Conservation (phyloP, 2,888 invertebrate genomes). For the Drosophila merina region DNA sequence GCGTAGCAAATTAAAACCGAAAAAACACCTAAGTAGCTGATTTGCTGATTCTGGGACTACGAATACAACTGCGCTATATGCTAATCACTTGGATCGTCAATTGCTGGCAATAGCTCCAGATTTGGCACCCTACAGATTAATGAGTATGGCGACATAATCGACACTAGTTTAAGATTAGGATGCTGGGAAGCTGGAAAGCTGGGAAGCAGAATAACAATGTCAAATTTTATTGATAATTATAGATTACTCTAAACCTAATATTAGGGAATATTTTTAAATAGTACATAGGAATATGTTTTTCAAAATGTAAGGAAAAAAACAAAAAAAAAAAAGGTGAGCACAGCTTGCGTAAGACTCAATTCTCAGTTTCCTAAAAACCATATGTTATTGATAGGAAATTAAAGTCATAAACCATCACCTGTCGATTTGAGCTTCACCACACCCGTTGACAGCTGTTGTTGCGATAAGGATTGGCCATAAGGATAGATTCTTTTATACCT, state of each 20-base stretch:
- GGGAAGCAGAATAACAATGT: not conserved
- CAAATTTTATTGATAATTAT: not conserved
- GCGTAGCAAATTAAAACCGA: slow-evolving; percentile 47
- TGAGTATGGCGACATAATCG: not conserved
- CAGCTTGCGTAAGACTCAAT: not conserved
- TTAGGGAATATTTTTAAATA: not conserved
- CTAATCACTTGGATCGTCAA: slow-evolving; percentile 36
- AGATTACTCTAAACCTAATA: not conserved
- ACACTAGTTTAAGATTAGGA: not conserved
- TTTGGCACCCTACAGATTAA: slow-evolving; percentile 23
- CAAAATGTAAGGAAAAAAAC: not conserved
- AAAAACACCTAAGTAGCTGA: slow-evolving; percentile 35
- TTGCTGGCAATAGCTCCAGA: slow-evolving; percentile 27
- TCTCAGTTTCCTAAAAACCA: not conserved
- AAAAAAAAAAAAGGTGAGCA: not conserved
- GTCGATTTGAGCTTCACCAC: not conserved
- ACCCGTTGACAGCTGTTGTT: slow-evolving; percentile 11
- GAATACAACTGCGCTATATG: slow-evolving; percentile 40
- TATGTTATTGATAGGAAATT: slow-evolving; percentile 11
- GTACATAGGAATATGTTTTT: not conserved
- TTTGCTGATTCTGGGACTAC: slow-evolving; percentile 32
- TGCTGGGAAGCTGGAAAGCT: not conserved
- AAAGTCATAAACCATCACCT: slow-evolving; percentile 14
- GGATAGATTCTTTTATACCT: slow-evolving; percentile 8
- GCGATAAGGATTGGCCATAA: slow-evolving; percentile 14